phyloP scores from a whole-genome alignment of 2,113 vertebrate genomes.

The Notarius quadriscutis region DNA sequence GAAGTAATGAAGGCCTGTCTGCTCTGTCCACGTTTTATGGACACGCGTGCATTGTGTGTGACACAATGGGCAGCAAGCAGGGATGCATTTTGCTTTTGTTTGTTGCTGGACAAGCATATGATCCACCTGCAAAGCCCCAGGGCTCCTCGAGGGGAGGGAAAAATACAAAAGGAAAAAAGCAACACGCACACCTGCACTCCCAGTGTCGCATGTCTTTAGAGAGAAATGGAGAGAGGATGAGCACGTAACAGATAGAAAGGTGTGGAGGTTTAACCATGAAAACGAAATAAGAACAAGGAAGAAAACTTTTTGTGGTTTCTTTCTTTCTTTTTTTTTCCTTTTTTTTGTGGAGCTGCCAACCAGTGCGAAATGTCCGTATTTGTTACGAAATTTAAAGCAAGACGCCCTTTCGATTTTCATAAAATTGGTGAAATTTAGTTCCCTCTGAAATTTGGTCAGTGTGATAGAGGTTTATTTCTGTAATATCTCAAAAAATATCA shows the following conservation, averaged over 20 bases:
- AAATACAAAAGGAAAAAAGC: not conserved
- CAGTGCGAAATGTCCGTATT: no score
- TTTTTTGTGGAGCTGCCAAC: no score
- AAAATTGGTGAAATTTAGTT: no score
- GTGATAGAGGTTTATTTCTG: no score
- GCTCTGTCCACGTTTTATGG: not conserved
- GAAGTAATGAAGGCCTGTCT: not conserved
- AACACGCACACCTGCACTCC: constrained; percentile 27
- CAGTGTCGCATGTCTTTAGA: constrained; percentile 7
- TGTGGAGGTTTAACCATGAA: not conserved
- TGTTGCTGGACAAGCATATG: constrained; percentile 16
- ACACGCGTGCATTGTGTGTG: not conserved
- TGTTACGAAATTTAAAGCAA: no score
- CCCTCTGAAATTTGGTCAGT: no score
- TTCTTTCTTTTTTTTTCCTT: no score
- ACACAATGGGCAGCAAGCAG: constrained; percentile 3
- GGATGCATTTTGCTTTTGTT: constrained; percentile 34
- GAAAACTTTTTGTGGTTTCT: no score
- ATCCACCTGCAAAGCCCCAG: constrained; percentile 36
- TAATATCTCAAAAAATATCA: no score
- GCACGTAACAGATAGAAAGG: not conserved
- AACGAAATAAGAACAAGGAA: no score
- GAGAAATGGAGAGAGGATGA: not conserved
- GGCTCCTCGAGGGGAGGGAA: constrained; percentile 16
- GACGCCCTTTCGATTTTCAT: no score